phyloP scores from a whole-genome alignment of 2,888 invertebrate genomes.

The Plusia festucae region DNA sequence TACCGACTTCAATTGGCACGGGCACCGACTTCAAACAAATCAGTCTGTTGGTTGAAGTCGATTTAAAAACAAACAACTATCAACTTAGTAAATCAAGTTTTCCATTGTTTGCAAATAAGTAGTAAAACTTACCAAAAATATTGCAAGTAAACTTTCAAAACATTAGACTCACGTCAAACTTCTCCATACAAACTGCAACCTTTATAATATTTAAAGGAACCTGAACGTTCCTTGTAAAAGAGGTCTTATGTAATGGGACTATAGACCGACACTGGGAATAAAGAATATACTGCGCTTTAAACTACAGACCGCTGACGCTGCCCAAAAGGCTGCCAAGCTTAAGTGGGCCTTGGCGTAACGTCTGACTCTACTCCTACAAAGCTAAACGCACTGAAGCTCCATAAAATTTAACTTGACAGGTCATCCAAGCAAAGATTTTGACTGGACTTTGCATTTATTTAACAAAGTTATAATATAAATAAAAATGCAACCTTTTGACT shows the following conservation, averaged over 20 bases:
- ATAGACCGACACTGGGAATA: constrained; percentile 3
- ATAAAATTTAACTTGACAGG: background rate
- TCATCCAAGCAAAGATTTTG: background rate
- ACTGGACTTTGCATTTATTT: background rate
- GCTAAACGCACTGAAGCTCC: background rate
- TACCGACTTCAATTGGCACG: too few species aligned
- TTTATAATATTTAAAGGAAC: background rate
- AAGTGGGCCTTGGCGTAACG: constrained; percentile 5
- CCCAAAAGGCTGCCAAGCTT: constrained; percentile 6
- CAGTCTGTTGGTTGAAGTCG: too few species aligned
- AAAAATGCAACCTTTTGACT: too few species aligned
- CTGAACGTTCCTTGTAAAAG: background rate
- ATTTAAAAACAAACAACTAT: background rate
- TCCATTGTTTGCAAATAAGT: background rate
- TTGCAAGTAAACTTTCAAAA: background rate
- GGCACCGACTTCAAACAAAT: too few species aligned
- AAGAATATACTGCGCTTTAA: constrained; percentile 19
- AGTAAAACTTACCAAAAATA: background rate
- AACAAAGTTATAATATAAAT: too few species aligned
- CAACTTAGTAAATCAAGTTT: background rate
- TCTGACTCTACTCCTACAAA: background rate
- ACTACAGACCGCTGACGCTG: constrained; percentile 2
- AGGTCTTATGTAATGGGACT: background rate
- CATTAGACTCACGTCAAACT: background rate
- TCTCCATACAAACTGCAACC: background rate